These are phyloP conservation scores for Xyrichtys novacula DNA, from an alignment of 2,797 vertebrate species.

Conservation along the genomic window DNA sequence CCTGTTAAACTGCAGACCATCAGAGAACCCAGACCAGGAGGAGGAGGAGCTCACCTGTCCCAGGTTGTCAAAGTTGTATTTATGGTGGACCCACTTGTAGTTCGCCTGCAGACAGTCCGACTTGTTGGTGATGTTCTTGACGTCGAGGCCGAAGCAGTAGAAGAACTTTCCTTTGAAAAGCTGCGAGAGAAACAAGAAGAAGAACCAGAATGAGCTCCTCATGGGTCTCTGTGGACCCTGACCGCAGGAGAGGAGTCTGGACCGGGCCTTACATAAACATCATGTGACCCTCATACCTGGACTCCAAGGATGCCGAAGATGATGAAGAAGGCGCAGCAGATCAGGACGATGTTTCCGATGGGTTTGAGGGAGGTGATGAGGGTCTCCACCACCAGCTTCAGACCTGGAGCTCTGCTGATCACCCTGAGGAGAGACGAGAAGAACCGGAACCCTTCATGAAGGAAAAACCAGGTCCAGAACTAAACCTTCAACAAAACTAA, in stretches of 20 bases:
- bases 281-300: conserved; percentile 93
- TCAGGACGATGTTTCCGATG: conserved; percentile 98
- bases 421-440: conserved; percentile 82
- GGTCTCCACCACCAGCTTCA: conserved; percentile 98
- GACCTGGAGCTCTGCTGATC: conserved; percentile 96
- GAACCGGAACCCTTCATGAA: background rate
- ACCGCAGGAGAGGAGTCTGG: too few relatives aligned
- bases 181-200: conserved; percentile 78
- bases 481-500: background rate
- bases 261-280: too few relatives aligned
- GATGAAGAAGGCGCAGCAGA: conserved; percentile 99
- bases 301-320: conserved; percentile 99
- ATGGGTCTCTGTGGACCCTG: background rate
- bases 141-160: conserved; percentile 93
- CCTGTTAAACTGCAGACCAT: too few relatives aligned
- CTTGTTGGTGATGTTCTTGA: conserved; percentile 96
- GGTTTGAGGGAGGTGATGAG: conserved; percentile 98
- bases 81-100: conserved; percentile 98
- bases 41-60: conserved; percentile 95
- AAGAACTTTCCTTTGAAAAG: conserved; percentile 99
- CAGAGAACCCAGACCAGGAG: too few relatives aligned
- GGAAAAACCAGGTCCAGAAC: too few relatives aligned
- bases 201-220: conserved; percentile 31
- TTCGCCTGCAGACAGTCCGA: conserved; percentile 94
- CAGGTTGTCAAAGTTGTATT: conserved; percentile 99